Evolutionary conservation across 2,888 invertebrate species (phyloP).

Genomic region (Protonemura montana): DNA sequence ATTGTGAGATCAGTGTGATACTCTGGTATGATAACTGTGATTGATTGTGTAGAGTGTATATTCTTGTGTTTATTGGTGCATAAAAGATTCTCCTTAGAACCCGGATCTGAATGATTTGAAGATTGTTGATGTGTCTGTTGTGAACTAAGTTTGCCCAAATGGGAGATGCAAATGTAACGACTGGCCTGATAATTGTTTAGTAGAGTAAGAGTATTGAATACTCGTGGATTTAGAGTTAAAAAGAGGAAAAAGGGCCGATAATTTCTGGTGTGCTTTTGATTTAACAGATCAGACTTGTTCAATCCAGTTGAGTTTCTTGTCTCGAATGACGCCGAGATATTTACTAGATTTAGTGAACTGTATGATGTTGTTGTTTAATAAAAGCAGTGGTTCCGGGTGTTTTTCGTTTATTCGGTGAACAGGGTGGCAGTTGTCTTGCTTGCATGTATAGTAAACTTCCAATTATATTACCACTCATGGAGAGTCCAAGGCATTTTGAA

Average conservation of each 20-base stretch:
- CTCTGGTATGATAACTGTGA: not conserved
- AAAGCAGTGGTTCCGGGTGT: not conserved
- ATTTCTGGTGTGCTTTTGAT: not conserved
- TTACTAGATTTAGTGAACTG: not conserved
- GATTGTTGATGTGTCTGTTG: not conserved
- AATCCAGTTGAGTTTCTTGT: slow-evolving; percentile 20
- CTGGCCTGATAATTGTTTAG: not conserved
- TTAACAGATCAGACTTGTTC: not conserved
- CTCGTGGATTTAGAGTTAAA: not conserved
- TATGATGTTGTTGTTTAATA: not conserved
- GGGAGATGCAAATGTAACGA: not conserved
- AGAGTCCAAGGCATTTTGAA: slow-evolving; percentile 28
- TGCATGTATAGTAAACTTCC: slow-evolving; percentile 26
- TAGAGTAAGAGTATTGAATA: not conserved
- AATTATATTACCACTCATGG: not conserved
- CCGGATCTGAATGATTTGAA: slow-evolving; percentile 22
- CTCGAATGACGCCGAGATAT: slow-evolving; percentile 32
- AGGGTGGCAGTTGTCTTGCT: slow-evolving; percentile 8
- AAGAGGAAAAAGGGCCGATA: not conserved
- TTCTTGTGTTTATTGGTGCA: not conserved
- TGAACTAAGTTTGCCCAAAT: not conserved
- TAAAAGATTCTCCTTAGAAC: not conserved
- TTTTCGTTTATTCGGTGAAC: not conserved
- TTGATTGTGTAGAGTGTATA: not conserved
- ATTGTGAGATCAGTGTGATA: not conserved